Base-by-base conservation (phyloP, 1,140 invertebrate species). In the Tachypleus tridentatus region DNA sequence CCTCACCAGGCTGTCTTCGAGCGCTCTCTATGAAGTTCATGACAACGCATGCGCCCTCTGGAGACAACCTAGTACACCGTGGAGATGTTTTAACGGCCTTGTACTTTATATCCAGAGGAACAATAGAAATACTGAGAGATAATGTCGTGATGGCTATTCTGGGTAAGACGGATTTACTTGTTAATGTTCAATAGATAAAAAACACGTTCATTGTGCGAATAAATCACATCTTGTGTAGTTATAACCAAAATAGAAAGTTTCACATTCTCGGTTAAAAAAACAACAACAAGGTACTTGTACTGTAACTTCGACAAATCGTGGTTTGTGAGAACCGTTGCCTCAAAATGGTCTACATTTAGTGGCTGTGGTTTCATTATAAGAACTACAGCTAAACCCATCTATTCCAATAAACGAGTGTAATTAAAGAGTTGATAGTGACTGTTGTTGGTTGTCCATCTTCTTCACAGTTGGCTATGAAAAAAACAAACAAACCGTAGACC, bases 141-240 rank as follows among this genome's bases (percentile, higher is more conserved):
- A 94, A 97, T 76, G 89, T 95, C 71, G 93, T 98, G 59, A 94
- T 98, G 86, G 93, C 94, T 61, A 97, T 98, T 73, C 80, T 98
- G 76, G 92, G 93, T 91, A 80, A 80, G 79, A 9, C 49, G 29
- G 6, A 29, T 29, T 59, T 11, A 11, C 9, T 5, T 59, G 3
- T 59, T 49, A 11, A 10, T 58, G 9, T 58, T 58, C 47, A 11
- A 10, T 58, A 9, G 3, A n/a, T n/a, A n/a, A 54, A 9, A 9
- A 54, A 54, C 53, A 54, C n/a, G n/a, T 54, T 9, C 8, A 9
- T 54, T 54, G 8, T 9, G 53, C 53, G n/a, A n/a, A n/a, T 54
- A 8, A 54, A 9, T 54, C 8, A 54, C 8, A 54, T n/a, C n/a
- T 9, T 54, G 3, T 3, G 3, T 9, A 54, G 3, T n/a, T 54